Conservation (phyloP, 2,113 vertebrate species). For the Amblyornis subalaris region DNA sequence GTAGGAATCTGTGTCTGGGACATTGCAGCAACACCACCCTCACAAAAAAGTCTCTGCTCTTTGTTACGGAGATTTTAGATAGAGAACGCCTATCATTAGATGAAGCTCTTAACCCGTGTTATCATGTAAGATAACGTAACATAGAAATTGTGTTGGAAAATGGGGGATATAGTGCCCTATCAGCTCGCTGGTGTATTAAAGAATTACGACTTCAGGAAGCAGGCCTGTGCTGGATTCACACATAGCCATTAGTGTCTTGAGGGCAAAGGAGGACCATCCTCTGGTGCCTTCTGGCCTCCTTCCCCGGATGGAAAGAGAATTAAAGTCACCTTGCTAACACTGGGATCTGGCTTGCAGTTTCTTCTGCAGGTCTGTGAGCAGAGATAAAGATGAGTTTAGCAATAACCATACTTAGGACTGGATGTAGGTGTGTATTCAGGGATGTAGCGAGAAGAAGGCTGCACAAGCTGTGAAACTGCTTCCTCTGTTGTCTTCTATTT, state of each 20-base stretch:
- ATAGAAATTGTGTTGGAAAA: background rate
- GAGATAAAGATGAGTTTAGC: background rate
- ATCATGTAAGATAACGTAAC: background rate
- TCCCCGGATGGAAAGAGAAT: background rate
- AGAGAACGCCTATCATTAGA: background rate
- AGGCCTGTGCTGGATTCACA: background rate
- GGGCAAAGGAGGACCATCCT: background rate
- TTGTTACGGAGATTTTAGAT: background rate
- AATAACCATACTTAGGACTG: background rate
- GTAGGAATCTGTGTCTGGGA: background rate
- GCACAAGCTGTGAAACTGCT: background rate
- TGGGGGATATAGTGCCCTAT: background rate
- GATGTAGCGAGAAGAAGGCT: background rate
- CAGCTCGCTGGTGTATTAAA: background rate
- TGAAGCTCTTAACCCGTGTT: background rate
- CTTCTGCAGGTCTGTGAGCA: background rate
- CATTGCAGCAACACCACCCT: background rate
- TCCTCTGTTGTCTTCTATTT: background rate
- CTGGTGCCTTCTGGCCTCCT: background rate
- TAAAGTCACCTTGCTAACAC: background rate
- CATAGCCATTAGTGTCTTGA: background rate
- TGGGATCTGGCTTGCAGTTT: background rate
- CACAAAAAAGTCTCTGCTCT: background rate
- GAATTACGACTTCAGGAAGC: background rate
- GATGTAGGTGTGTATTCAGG: background rate